These are phyloP conservation scores for Baccha elongata DNA, from an alignment of 2,888 invertebrate genomes.

Conservation along the genomic window DNA sequence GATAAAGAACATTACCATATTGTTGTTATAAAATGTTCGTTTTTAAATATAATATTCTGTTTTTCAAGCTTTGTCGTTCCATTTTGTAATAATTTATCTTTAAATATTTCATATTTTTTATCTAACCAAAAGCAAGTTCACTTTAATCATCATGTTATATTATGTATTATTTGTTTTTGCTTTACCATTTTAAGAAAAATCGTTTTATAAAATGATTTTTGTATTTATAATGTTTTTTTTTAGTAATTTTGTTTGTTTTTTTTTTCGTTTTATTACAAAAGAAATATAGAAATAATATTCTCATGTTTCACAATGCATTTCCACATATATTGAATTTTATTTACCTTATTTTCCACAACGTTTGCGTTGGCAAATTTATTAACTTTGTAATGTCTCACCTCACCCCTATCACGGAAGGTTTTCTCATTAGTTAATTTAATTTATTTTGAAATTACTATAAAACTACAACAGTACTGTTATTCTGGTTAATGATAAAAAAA, in stretches of 20 bases:
- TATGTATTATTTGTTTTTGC: slow-evolving; percentile 38
- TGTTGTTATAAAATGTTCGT: slow-evolving; percentile 53
- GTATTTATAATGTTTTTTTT: slow-evolving; percentile 49
- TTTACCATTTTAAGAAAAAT: slow-evolving; percentile 46
- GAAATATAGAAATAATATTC: slow-evolving; percentile 75
- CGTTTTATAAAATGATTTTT: slow-evolving; percentile 44
- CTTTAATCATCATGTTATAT: slow-evolving; percentile 39
- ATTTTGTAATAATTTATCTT: slow-evolving; percentile 38
- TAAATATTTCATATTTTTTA: slow-evolving; percentile 45
- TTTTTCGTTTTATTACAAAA: slow-evolving; percentile 55
- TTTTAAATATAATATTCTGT: slow-evolving; percentile 59
- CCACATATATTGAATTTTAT: slow-evolving; percentile 75
- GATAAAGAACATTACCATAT: slow-evolving; percentile 72
- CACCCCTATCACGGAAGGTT: slow-evolving; percentile 78
- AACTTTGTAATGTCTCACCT: slow-evolving; percentile 82
- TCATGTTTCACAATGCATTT: slow-evolving; percentile 83
- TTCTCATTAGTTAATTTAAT: slow-evolving; percentile 27
- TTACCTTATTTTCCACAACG: slow-evolving; percentile 83
- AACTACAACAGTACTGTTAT: slow-evolving; percentile 39
- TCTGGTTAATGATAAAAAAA: slow-evolving; percentile 45
- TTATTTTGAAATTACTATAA: slow-evolving; percentile 46
- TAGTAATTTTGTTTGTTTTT: slow-evolving; percentile 58
- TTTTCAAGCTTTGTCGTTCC: slow-evolving; percentile 49
- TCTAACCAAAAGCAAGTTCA: slow-evolving; percentile 71
- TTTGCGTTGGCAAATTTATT: slow-evolving; percentile 66